These are phyloP conservation scores for Mus pahari DNA, from an alignment of 2,113 vertebrate species.

Conservation along the genomic window DNA sequence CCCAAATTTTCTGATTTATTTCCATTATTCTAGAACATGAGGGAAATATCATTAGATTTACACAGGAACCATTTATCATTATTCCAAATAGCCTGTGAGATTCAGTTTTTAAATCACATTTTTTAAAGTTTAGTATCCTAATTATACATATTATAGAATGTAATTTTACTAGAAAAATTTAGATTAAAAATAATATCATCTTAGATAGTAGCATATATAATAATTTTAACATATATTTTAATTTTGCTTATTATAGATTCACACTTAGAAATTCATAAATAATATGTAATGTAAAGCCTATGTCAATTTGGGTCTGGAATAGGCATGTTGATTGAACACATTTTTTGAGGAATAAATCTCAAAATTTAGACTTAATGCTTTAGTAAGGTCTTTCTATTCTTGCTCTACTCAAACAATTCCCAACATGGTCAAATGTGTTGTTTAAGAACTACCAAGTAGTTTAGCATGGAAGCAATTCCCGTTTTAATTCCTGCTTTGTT, in stretches of 20 bases:
- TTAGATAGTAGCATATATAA: neutral
- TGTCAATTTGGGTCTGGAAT: neutral
- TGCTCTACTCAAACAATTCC: neutral
- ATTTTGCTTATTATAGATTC: neutral
- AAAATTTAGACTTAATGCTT: neutral
- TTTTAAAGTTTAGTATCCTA: neutral
- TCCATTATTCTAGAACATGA: neutral
- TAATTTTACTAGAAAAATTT: neutral
- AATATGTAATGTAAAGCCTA: neutral
- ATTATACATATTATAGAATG: neutral
- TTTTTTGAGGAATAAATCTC: neutral
- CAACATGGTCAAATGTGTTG: neutral
- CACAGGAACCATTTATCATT: neutral
- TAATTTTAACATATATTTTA: neutral
- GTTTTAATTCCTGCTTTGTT: neutral
- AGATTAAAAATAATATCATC: neutral
- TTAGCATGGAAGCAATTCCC: neutral
- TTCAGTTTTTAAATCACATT: neutral
- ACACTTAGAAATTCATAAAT: neutral
- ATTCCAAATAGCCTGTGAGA: neutral
- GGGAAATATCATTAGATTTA: neutral
- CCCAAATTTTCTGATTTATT: neutral
- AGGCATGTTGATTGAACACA: neutral
- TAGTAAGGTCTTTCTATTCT: neutral
- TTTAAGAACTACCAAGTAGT: neutral